Conservation (phyloP, 1,140 invertebrate genomes). For the Drosophila mojavensis region DNA sequence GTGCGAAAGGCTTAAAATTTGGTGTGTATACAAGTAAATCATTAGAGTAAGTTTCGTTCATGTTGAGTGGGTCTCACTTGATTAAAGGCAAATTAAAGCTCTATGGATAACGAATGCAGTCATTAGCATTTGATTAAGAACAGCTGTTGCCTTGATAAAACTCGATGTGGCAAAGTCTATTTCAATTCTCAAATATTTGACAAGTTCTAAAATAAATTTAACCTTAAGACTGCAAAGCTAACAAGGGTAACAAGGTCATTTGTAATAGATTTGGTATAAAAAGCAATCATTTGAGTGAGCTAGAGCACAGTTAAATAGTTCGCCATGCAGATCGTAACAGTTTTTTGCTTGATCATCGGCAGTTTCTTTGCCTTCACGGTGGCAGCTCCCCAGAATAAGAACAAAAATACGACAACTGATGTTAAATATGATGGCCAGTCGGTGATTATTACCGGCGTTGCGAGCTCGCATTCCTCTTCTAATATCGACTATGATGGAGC, state of each 20-base stretch:
- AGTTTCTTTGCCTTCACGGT: conserved; percentile 13
- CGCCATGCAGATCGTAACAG: conserved; percentile 31
- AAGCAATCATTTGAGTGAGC: background rate
- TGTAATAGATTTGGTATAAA: conserved; percentile 10
- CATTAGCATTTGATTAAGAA: background rate
- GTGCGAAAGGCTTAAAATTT: no score
- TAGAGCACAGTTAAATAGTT: conserved; percentile 21
- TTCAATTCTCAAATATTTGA: conserved; percentile 7
- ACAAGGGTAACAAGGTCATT: no score
- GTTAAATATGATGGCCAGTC: conserved; percentile 2
- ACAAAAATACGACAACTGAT: no score
- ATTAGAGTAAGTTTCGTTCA: no score
- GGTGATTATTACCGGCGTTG: conserved; percentile 17
- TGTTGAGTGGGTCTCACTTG: no score
- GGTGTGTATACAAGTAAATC: no score
- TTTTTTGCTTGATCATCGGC: conserved; percentile 25
- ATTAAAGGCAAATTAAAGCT: no score
- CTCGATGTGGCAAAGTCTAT: background rate
- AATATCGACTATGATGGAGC: background rate
- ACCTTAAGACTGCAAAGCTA: no score
- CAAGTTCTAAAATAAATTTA: background rate
- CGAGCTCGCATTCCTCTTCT: conserved; percentile 14
- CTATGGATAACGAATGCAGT: no score
- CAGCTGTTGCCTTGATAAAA: background rate
- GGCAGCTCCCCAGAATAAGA: conserved; percentile 12